Base-by-base conservation (phyloP, 1,140 invertebrate species). In the Melanaphis sacchari region DNA sequence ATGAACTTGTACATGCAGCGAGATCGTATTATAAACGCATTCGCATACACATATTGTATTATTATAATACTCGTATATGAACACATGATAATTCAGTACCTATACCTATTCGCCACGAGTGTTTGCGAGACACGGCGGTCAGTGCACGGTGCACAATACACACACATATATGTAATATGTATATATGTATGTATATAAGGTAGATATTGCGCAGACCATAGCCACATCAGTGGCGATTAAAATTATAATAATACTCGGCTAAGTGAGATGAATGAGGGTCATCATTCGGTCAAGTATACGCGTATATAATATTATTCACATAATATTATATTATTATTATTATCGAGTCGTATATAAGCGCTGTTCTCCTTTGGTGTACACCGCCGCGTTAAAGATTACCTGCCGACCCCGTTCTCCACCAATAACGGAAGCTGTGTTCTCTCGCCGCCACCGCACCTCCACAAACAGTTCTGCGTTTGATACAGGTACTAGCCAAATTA, bases 261-360 rank as follows among this genome's bases (percentile, higher is more conserved):
- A 91, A 91, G 90, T 81, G 54, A 91, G 90, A 76, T 81, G 59
- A 66, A 91, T 54, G 41, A 52, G n/a, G 90, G 90, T 91, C 66
- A 81, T 91, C 66, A 81, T 91, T 91, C 90, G 90, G 90, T 91
- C 90, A 81, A 41, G 54, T 76, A 49, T 91, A 40, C 41, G 26
- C 18, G 9, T 40, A 7, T 38, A 90, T 90, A 90, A 40, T 59
- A 89, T 52, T 90, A 54, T 52, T 40, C n/a, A 40, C 88, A 59
- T 59, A 54, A 89, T 52, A 49, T 38, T 52, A 84, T 89, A 89
- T 89, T 90, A 59, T 59, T 90, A 90, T 59, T 91, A 91, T 66
- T 66, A 66, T 91, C 54, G 54, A 40, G 26, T 90, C 36, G 8
- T 52, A 54, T 52, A 54, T 49, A 88, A 36, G 87, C n/a, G 6